phyloP scores from a whole-genome alignment of 2,888 invertebrate genomes.

The Cabera pusaria region DNA sequence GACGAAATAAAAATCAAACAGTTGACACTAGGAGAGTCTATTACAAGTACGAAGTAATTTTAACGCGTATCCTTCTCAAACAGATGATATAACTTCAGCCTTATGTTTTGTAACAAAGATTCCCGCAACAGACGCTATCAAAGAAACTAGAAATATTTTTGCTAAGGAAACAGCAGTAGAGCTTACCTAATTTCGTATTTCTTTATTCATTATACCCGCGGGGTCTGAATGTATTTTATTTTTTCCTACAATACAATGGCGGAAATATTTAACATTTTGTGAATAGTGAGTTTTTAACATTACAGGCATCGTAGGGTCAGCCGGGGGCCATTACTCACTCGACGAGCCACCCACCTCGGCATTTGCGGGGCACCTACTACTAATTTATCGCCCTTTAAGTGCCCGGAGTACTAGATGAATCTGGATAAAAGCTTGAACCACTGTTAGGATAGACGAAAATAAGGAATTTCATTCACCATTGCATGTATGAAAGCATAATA shows the following conservation, averaged over 20 bases:
- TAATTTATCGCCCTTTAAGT: slow-evolving; percentile 79
- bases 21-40: too few relatives aligned
- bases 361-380: slow-evolving; percentile 71
- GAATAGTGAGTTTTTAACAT: slow-evolving; percentile 52
- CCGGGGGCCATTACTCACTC: slow-evolving; percentile 71
- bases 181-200: background rate
- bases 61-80: slow-evolving; percentile 4
- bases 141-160: slow-evolving; percentile 2
- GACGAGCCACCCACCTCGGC: slow-evolving; percentile 70
- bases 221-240: slow-evolving; percentile 1
- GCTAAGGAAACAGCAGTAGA: background rate
- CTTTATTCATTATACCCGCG: background rate
- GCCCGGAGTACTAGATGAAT: slow-evolving; percentile 60
- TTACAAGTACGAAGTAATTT: background rate
- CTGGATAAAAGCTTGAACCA: slow-evolving; percentile 63
- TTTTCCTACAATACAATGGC: slow-evolving; percentile 13
- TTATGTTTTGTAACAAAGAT: slow-evolving; percentile 6
- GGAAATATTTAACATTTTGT: slow-evolving; percentile 31
- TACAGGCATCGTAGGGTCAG: slow-evolving; percentile 55
- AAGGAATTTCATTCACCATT: slow-evolving; percentile 1
- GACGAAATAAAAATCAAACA: too few relatives aligned
- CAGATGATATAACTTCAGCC: background rate
- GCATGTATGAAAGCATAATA: too few relatives aligned
- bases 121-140: background rate
- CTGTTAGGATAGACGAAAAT: slow-evolving; percentile 27